Evolutionary conservation across 2,113 vertebrate genomes (phyloP).

Genomic region (Oriolus oriolus): DNA sequence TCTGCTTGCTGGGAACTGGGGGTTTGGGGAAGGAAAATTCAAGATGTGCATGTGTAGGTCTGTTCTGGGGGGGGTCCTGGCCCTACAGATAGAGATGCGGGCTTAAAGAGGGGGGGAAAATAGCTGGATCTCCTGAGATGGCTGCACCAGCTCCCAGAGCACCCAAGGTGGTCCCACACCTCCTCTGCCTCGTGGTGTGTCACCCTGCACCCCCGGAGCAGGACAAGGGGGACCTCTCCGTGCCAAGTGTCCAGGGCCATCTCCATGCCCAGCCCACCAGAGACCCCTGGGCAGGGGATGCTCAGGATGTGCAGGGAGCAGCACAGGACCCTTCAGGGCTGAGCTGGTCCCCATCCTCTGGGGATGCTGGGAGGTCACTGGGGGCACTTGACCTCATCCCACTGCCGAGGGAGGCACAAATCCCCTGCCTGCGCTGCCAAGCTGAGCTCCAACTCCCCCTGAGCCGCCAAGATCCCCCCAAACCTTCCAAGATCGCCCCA

Average conservation of each 20-base stretch:
- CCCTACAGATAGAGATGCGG: background rate
- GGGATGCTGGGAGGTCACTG: background rate
- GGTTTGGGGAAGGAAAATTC: background rate
- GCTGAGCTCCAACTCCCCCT: conserved; percentile 26
- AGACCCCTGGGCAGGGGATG: background rate
- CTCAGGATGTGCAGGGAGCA: background rate
- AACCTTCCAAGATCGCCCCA: conserved; percentile 8
- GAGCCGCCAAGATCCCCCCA: conserved; percentile 12
- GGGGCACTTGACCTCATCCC: accelerated
- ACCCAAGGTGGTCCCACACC: background rate
- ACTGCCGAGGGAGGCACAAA: background rate
- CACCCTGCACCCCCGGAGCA: background rate
- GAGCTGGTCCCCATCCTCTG: background rate
- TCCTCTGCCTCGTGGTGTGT: background rate
- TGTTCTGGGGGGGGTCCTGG: background rate
- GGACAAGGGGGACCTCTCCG: background rate
- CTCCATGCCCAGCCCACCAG: background rate
- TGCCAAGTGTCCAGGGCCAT: background rate
- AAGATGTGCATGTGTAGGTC: background rate
- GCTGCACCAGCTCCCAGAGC: accelerated
- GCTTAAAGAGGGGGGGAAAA: accelerated
- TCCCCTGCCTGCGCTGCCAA: conserved; percentile 52
- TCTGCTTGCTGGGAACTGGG: background rate
- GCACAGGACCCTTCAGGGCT: background rate
- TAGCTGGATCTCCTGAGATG: background rate